A percentile compares a stretch with the other conserved stretches of the same genome.
These are phyloP conservation scores for Eunapius fragilis DNA, from an alignment of 37 sponge, comb jelly and placozoan species.

Conservation along the genomic window DNA sequence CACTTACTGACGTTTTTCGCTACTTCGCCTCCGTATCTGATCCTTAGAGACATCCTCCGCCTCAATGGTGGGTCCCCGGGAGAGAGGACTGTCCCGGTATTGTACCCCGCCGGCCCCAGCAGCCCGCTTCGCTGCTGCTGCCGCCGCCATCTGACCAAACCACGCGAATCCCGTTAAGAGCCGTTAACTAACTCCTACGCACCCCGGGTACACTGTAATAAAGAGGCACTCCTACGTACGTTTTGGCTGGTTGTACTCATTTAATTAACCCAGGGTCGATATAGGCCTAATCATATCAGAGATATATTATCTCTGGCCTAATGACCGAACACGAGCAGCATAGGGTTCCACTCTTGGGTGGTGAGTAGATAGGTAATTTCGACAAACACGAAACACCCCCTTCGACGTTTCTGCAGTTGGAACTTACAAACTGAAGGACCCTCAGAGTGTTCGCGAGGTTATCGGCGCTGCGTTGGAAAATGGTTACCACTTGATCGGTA, in stretches of 20 bases:
- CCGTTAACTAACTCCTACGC: background rate
- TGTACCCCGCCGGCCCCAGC: background rate
- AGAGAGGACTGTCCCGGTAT: background rate
- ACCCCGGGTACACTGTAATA: too few species aligned
- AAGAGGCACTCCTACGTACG: too few species aligned
- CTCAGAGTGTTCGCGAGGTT: constrained; percentile 1
- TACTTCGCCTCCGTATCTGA: background rate
- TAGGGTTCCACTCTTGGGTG: background rate
- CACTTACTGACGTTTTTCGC: background rate
- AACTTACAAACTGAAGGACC: constrained; percentile 62
- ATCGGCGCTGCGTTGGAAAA: constrained; percentile 26
- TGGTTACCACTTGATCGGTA: constrained; percentile 63
- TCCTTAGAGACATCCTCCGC: background rate
- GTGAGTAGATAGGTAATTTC: background rate
- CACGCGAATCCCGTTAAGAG: background rate
- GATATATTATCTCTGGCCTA: background rate
- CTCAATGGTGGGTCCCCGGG: background rate
- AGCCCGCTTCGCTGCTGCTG: background rate
- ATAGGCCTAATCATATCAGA: too few species aligned
- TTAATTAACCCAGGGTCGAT: background rate
- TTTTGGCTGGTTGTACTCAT: background rate
- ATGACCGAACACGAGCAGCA: background rate
- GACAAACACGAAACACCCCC: background rate
- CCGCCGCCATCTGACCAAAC: too few species aligned
- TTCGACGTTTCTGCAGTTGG: constrained; percentile 39